Percentiles rank a stretch among this genome's conserved stretches.
Evolutionary conservation across 2,888 invertebrate genomes (phyloP).

Genomic region (Xanthostigma xanthostigma): DNA sequence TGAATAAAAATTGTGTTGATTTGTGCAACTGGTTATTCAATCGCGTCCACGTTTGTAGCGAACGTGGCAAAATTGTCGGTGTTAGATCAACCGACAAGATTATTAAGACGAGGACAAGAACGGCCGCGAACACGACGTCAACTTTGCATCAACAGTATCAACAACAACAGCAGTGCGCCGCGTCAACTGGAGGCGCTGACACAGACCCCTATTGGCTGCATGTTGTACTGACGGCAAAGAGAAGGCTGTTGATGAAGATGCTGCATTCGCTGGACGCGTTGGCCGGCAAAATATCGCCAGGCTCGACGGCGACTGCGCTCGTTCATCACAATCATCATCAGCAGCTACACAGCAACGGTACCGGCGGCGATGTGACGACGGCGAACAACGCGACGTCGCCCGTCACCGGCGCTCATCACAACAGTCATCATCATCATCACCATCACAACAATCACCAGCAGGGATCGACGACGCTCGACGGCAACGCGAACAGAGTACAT

Average conservation of each 20-base stretch:
- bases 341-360: constrained; percentile 14
- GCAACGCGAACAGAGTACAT: constrained; percentile 52
- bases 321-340: constrained; percentile 12
- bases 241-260: constrained; percentile 35
- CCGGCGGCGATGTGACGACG: constrained; percentile 24
- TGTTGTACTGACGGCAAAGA: constrained; percentile 23
- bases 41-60: too few species aligned
- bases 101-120: constrained; percentile 29
- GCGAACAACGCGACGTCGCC: constrained; percentile 37
- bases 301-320: constrained; percentile 31
- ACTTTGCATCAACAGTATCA: constrained; percentile 4
- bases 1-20: too few species aligned
- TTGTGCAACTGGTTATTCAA: too few species aligned
- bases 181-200: constrained; percentile 29
- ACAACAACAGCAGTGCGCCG: constrained; percentile 21
- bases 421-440: constrained; percentile 13
- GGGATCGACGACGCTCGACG: constrained; percentile 37
- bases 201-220: constrained; percentile 29
- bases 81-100: too few species aligned
- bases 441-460: constrained; percentile 18
- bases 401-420: constrained; percentile 9
- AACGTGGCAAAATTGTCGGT: too few species aligned
- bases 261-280: constrained; percentile 75
- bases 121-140: constrained; percentile 20
- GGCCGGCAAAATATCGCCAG: constrained; percentile 81